Evolutionary conservation across 2,888 invertebrate species (phyloP), one percentile per base, ranked within the genome.

Genomic region (Drosophila niveifrons): DNA sequence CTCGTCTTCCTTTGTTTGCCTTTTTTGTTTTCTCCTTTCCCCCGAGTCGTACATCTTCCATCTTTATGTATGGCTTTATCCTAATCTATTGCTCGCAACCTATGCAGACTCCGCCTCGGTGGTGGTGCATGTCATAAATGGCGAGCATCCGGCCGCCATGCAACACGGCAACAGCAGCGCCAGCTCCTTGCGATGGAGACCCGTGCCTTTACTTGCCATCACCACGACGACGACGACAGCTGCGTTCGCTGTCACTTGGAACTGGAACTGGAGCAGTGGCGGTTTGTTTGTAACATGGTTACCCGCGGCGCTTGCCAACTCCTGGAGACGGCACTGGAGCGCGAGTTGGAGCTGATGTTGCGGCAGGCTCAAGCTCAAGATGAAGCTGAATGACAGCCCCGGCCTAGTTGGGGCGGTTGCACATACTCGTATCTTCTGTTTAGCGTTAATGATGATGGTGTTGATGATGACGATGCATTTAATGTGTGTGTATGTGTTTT

Each of bases 61-160:
- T 53, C 51, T 48, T 55, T 51, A 34, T 71, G 47, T 51, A 18
- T 28, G 53, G 15, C 51, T 47, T 34, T 50, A 36, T 44, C 28
- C 62, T 53, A 44, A 47, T 69, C 52, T 51, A 56, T 61, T 65
- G 59, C 56, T 46, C n/a, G 4, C 47, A 51, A 46, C 36, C 55
- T 23, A 64, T 53, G 53, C 94, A 93, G 96, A 96, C 92, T 95
- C 96, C 61, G 96, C 96, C 67, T 96, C 96, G 82, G 96, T 97
- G 84, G 94, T 96, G 88, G 96, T 96, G 68, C 96, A 96, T 93
- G 96, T 96, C 84, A 94, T 96, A 87, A 96, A 96, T 91, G 96
- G 96, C 88, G 95, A 94, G 92, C 92, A 94, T 78, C 95, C 94
- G 75, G 95, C 95, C 8, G 95, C 95, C 52, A 95, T 95, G 94